Conservation (phyloP, 2,888 invertebrate species). For the Drosophila borealis region DNA sequence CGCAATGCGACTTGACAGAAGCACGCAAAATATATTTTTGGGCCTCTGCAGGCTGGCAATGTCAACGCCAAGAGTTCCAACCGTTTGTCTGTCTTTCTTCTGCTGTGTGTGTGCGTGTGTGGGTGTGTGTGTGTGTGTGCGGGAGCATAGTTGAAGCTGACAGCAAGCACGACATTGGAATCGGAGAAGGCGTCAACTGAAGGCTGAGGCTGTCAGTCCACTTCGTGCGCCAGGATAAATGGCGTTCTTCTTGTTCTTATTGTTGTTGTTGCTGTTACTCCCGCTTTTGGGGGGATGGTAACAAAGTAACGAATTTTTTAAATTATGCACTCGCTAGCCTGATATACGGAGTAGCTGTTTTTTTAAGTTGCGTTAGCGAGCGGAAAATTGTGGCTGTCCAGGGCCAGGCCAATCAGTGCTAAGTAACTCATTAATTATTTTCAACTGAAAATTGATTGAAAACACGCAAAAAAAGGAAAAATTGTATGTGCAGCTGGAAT, state of each 20-base stretch:
- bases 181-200: constrained; percentile 41
- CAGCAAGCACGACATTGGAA: constrained; percentile 56
- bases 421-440: constrained; percentile 44
- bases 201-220: constrained; percentile 44
- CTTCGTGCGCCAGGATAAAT: constrained; percentile 49
- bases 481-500: background rate
- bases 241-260: constrained; percentile 28
- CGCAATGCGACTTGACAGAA: constrained; percentile 61
- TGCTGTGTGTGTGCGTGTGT: constrained; percentile 11
- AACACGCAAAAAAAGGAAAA: constrained; percentile 3
- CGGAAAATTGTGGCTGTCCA: constrained; percentile 4
- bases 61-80: constrained; percentile 70
- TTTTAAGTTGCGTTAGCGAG: constrained; percentile 12
- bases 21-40: constrained; percentile 65
- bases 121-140: constrained; percentile 19
- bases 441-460: constrained; percentile 34
- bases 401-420: constrained; percentile 44
- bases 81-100: constrained; percentile 48
- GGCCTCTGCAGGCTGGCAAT: constrained; percentile 64
- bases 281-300: background rate
- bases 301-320: constrained; percentile 61
- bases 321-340: constrained; percentile 64
- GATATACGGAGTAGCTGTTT: background rate
- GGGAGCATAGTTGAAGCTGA: constrained; percentile 78
- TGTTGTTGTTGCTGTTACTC: constrained; percentile 2